Base-by-base conservation (phyloP, 2,113 vertebrate genomes). In the Desmodus rotundus region DNA sequence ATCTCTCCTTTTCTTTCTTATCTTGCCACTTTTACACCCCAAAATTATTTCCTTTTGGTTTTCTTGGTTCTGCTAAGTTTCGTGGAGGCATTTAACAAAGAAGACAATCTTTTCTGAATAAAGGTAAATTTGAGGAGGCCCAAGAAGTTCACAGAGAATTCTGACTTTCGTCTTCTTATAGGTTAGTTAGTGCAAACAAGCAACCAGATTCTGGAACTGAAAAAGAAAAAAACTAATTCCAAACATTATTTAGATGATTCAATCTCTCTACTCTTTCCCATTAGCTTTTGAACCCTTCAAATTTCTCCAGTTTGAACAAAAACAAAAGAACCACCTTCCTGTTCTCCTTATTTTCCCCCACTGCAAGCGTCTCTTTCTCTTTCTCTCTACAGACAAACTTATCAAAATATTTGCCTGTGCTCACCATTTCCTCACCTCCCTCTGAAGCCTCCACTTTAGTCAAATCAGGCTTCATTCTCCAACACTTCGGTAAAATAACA, bases 41-140 rank as follows among this genome's bases (percentile, higher is more conserved):
- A 24, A 54, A 58, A n/a, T 58, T 5, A 89, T 80, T 70, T 87
- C 8, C 47, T 91, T 16, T 38, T 89, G 80, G 7, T 90, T 85
- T 65, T 68, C 81, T 81, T 81, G 61, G 7, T 94, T 91, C 74
- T 87, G 43, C 47, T 81, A 45, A 94, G 84, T 95, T 93, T 77
- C 65, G 45, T 68, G 20, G 14, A 84, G 61, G 17, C 38, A 52
- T 70, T 85, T 63, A 89, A 72, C n/a, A 82, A 85, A 86, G 16
- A 89, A 13, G 45, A 72, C 31, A 24, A 11, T n/a, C 83, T 93
- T 87, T 63, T 63, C 26, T 54, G 14, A 31, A 1, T 38, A 52
- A 76, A 43, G 8, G 41, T 72, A 58, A 67, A 28, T 77, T 38
- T 58, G 7, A 26, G 65, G 7, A 31, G 28, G 54, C 7, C 26